Percentiles rank a stretch among this genome's conserved stretches.
Evolutionary conservation across 2,888 invertebrate species (phyloP).

Genomic region (Myathropa florea): DNA sequence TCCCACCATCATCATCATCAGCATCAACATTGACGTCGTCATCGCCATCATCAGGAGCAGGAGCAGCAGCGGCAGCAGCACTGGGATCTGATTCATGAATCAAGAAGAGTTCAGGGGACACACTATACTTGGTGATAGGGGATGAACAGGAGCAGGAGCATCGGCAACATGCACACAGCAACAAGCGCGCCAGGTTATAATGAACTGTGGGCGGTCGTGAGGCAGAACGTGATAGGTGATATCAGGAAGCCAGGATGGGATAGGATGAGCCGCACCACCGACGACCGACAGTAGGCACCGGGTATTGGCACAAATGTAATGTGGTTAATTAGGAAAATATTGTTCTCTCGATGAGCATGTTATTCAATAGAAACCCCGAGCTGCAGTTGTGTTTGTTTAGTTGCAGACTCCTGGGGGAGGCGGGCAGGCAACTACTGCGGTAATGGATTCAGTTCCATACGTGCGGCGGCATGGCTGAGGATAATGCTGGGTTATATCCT

Average conservation of each 20-base stretch:
- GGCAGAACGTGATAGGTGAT: slow-evolving; percentile 47
- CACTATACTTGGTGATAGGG: background rate
- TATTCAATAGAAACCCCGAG: slow-evolving; percentile 65
- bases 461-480: slow-evolving; percentile 32
- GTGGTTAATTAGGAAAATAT: slow-evolving; percentile 75
- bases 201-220: background rate
- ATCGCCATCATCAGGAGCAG: slow-evolving; percentile 8
- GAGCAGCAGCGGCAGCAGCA: slow-evolving; percentile 16
- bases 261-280: slow-evolving; percentile 7
- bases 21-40: slow-evolving; percentile 20
- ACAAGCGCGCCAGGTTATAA: slow-evolving; percentile 34
- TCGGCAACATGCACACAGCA: slow-evolving; percentile 29
- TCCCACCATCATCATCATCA: slow-evolving; percentile 66
- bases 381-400: slow-evolving; percentile 58
- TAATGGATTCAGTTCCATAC: slow-evolving; percentile 39
- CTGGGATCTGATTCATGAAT: slow-evolving; percentile 57
- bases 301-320: slow-evolving; percentile 72
- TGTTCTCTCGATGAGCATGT: slow-evolving; percentile 72
- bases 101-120: slow-evolving; percentile 37
- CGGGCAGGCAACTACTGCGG: slow-evolving; percentile 4
- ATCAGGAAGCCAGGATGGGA: slow-evolving; percentile 16
- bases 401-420: background rate
- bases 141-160: slow-evolving; percentile 8
- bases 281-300: slow-evolving; percentile 38
- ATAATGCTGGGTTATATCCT: slow-evolving; percentile 28